Percentiles rank a stretch among this genome's conserved stretches.
Conservation (phyloP, 2,797 vertebrate genomes). For the Neoniphon sammara region DNA sequence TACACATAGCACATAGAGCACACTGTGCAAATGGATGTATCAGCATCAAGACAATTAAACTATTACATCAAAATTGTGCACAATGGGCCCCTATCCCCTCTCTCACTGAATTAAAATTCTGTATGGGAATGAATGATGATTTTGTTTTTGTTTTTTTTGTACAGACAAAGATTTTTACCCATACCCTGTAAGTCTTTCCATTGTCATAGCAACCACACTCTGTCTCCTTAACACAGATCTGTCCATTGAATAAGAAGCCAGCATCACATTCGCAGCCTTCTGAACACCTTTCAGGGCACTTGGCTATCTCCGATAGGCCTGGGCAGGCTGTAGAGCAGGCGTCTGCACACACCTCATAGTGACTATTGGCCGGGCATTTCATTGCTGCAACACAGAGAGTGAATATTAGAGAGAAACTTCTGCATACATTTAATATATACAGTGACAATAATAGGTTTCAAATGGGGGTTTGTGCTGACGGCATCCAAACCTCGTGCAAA, state of each 20-base stretch:
- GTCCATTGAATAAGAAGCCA: slow-evolving; percentile 82
- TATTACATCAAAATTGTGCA: too few relatives aligned
- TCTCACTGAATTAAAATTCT: not conserved
- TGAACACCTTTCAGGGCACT: slow-evolving; percentile 72
- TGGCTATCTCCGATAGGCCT: slow-evolving; percentile 69
- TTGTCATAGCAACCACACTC: slow-evolving; percentile 85
- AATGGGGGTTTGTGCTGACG: not conserved
- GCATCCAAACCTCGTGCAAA: not conserved
- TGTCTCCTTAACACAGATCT: slow-evolving; percentile 78
- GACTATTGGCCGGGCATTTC: slow-evolving; percentile 83
- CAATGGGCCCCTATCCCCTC: too few relatives aligned
- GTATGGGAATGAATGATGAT: not conserved
- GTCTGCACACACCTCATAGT: slow-evolving; percentile 83
- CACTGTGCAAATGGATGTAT: not conserved
- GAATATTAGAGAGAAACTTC: not conserved
- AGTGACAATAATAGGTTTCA: not conserved
- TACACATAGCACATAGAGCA: too few relatives aligned
- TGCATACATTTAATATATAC: not conserved
- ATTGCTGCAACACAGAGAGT: slow-evolving; percentile 74
- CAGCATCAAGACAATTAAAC: too few relatives aligned
- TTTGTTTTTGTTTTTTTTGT: slow-evolving; percentile 19
- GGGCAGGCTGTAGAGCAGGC: slow-evolving; percentile 79
- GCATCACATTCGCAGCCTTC: slow-evolving; percentile 87
- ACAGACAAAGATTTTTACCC: not conserved
- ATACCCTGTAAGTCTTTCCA: slow-evolving; percentile 84